phyloP scores from a whole-genome alignment of 2,113 vertebrate genomes.

The Zingel zingel region DNA sequence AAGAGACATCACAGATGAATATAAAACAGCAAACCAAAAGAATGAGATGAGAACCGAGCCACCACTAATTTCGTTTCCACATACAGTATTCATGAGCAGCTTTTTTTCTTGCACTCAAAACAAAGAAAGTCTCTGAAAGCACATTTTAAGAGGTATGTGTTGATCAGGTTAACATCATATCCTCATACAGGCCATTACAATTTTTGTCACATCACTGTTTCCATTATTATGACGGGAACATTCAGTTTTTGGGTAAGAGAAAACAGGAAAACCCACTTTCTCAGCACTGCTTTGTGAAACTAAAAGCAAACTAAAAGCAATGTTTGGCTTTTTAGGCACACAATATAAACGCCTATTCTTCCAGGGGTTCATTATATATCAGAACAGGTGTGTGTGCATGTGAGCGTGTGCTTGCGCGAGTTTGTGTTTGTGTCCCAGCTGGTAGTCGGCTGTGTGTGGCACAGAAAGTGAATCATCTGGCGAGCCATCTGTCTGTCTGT shows the following conservation, averaged over 20 bases:
- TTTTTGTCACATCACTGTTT: slow-evolving; percentile 32
- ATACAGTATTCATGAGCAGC: background rate
- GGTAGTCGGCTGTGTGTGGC: slow-evolving; percentile 42
- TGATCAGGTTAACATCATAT: slow-evolving; percentile 8
- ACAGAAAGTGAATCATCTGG: slow-evolving; percentile 49
- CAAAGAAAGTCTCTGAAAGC: background rate
- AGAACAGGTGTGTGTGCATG: slow-evolving; percentile 43
- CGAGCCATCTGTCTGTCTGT: slow-evolving; percentile 64
- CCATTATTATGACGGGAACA: slow-evolving; percentile 51
- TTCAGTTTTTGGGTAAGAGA: background rate
- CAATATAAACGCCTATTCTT: slow-evolving; percentile 19
- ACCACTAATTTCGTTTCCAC: background rate
- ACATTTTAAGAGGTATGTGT: background rate
- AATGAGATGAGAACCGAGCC: background rate
- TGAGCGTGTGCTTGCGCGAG: background rate
- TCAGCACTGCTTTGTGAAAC: background rate
- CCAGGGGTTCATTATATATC: slow-evolving; percentile 40
- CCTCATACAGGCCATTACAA: slow-evolving; percentile 24
- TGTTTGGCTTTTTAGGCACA: background rate
- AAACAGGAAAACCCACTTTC: background rate
- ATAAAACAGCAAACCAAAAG: background rate
- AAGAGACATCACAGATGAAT: background rate
- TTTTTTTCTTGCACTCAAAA: background rate
- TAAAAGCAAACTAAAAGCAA: background rate
- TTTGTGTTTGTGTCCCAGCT: slow-evolving; percentile 21